phyloP scores from a whole-genome alignment of 2,888 invertebrate species.

The Cerceris rybyensis region DNA sequence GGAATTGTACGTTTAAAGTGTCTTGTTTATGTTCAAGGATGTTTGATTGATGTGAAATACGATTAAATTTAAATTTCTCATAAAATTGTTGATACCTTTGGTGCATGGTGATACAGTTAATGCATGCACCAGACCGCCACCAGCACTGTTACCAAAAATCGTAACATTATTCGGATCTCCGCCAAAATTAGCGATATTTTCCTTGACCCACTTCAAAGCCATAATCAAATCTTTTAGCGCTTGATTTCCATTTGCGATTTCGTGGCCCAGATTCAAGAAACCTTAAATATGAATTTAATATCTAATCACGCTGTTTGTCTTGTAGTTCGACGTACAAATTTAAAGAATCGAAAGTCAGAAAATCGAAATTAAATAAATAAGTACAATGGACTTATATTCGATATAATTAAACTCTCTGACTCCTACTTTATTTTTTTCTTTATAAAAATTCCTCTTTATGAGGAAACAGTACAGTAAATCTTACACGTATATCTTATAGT shows the following conservation, averaged over 20 bases:
- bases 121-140: constrained; percentile 58
- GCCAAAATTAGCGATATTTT: constrained; percentile 72
- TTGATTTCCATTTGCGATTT: constrained; percentile 72
- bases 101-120: constrained; percentile 67
- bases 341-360: no score
- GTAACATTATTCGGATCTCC: constrained; percentile 74
- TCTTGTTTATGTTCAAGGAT: neutral
- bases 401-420: no score
- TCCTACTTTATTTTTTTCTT: no score
- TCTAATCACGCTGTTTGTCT: no score
- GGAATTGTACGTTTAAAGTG: neutral
- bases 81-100: constrained; percentile 60
- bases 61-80: neutral
- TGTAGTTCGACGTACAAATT: no score
- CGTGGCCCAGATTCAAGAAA: constrained; percentile 72
- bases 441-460: no score
- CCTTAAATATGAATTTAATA: constrained; percentile 52
- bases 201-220: constrained; percentile 72
- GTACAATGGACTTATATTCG: no score
- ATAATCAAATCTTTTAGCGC: constrained; percentile 73
- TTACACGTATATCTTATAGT: no score
- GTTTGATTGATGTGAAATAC: neutral
- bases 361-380: no score
- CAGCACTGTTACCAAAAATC: constrained; percentile 72
- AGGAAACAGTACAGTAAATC: no score